Percentiles rank a stretch among this genome's conserved stretches.
These are phyloP conservation scores for Hetaerina titia DNA, from an alignment of 2,888 invertebrate genomes.

Conservation along the genomic window DNA sequence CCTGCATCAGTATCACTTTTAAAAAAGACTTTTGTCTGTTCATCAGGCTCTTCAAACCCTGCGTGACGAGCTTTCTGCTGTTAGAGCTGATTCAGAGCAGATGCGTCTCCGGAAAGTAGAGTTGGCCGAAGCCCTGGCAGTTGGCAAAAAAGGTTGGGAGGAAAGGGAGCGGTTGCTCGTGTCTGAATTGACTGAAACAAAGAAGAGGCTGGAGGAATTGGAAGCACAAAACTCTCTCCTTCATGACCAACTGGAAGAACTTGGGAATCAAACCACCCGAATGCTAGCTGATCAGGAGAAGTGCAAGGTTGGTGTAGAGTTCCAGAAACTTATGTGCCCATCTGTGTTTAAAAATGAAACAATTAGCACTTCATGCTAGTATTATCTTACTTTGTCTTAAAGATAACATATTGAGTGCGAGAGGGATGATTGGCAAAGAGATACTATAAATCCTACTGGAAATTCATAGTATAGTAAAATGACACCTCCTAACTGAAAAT, in stretches of 20 bases:
- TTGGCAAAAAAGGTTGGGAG: conserved; percentile 83
- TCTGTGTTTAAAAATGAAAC: not conserved
- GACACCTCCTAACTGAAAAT: no score
- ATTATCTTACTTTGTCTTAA: no score
- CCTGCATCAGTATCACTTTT: no score
- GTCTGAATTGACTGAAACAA: conserved; percentile 83
- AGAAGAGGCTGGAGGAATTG: conserved; percentile 85
- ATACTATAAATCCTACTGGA: no score
- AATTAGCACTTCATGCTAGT: no score
- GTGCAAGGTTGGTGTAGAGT: conserved; percentile 53
- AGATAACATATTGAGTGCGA: no score
- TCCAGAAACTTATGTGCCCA: no score
- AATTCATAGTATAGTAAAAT: no score
- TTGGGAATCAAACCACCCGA: conserved; percentile 85
- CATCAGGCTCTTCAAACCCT: conserved; percentile 68
- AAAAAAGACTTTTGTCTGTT: not conserved
- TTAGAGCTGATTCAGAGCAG: conserved; percentile 83
- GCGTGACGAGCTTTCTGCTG: conserved; percentile 83
- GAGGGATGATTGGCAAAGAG: no score
- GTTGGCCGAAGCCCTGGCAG: conserved; percentile 83
- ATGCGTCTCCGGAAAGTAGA: conserved; percentile 83
- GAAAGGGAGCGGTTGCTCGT: conserved; percentile 83
- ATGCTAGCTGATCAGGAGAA: conserved; percentile 78
- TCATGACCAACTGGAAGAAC: conserved; percentile 91
- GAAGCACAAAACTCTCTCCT: conserved; percentile 89